These are phyloP conservation scores for Telmatherina bonti DNA, from an alignment of 2,797 vertebrate species.

Conservation along the genomic window DNA sequence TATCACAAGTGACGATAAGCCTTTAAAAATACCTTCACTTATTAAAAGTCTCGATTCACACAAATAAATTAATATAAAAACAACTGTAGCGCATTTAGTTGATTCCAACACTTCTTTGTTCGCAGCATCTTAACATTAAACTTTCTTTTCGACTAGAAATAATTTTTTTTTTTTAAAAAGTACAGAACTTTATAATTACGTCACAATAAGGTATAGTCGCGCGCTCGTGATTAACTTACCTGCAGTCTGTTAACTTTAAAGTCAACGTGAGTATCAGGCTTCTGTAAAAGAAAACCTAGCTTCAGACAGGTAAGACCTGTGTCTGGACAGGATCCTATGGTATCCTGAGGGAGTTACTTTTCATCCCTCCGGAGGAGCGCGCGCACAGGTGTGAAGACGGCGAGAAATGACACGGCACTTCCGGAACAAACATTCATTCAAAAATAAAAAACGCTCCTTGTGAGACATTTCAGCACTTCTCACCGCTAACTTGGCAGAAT, in stretches of 20 bases:
- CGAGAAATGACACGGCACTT: background rate
- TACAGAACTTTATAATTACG: background rate
- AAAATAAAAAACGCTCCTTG: conserved; percentile 43
- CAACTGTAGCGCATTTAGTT: background rate
- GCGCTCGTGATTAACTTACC: background rate
- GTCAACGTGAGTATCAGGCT: background rate
- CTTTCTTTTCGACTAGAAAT: background rate
- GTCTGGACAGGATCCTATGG: conserved; percentile 34
- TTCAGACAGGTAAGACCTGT: conserved; percentile 56
- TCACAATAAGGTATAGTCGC: background rate
- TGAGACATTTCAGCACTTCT: too few relatives aligned
- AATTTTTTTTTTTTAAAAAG: background rate
- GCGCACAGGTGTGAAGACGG: conserved; percentile 57
- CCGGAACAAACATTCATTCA: conserved; percentile 39
- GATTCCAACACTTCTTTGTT: background rate
- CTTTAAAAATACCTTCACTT: background rate
- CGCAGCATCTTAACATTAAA: background rate
- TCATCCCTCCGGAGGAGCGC: conserved; percentile 23
- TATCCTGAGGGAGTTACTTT: conserved; percentile 21
- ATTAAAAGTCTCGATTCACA: background rate
- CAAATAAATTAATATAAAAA: background rate
- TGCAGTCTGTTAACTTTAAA: background rate
- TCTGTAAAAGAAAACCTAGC: background rate
- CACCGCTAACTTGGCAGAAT: conserved; percentile 11
- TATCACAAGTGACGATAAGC: background rate